Base-by-base conservation (phyloP, 2,888 invertebrate genomes). In the Blomia tropicalis region DNA sequence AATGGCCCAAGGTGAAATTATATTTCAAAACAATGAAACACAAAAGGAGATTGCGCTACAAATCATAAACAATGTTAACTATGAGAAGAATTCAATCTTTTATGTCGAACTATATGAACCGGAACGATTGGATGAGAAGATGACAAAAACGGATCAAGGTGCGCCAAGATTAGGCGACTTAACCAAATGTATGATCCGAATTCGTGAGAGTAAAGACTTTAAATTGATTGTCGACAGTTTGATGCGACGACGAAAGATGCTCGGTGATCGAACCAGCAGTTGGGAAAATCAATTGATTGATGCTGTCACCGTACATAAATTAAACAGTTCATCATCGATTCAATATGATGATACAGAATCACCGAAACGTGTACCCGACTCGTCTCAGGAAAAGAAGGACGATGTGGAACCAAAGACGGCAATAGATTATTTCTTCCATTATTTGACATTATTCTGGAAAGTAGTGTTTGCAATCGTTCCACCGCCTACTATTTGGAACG, bases 261-360 rank as follows among this genome's bases (percentile, higher is more conserved):
- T 95, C 22, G 80, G 95, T 66, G 76, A 81, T 43, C 78, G 96
- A 65, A 93, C 96, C 22, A 91, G 91, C n/a, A 91, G 93, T 0
- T 98, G 98, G 98, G 88, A 86, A 74, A 98, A 99, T 72, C 98
- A 99, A 77, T 98, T 98, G 74, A 79, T 86, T 71, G 96, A 95
- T 75, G 98, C 96, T 41, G 77, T 98, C 67, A 90, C 91, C 47
- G 93, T 96, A 60, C 88, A 83, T 2, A 58, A 43, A 27, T 53
- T 59, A 22, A 19, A n/a, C 14, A n/a, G 43, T 3, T n/a, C 32
- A 31, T 41, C 47, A 7, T 61, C 59, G 11, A 14, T 41, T 11
- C 14, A 25, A 19, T 27, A 17, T 32, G 17, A 43, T 11, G 32
- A 44, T 22, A 19, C 23, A 25, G 44, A 25, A 27, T 58, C 14